These are phyloP conservation scores for Heliconius hortense DNA, from an alignment of 2,888 invertebrate genomes.

Conservation along the genomic window DNA sequence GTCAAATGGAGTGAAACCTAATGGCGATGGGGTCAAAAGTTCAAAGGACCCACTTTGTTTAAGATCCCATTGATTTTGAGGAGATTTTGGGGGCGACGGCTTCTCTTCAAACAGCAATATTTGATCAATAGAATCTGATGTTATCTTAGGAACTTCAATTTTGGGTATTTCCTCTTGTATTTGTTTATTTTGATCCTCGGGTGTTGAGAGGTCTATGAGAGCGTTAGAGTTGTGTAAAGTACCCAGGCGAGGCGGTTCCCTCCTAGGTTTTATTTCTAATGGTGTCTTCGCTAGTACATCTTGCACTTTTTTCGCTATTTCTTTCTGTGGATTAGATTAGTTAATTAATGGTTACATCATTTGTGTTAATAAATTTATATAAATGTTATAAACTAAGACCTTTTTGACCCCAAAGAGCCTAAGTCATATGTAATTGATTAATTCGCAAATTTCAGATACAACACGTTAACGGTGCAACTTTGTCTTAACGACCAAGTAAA, in stretches of 20 bases:
- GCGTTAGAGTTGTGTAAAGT: constrained; percentile 56
- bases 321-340: constrained; percentile 78
- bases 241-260: constrained; percentile 63
- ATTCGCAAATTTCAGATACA: too few species aligned
- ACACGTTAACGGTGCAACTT: neutral
- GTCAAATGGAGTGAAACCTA: constrained; percentile 81
- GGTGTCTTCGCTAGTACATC: constrained; percentile 89
- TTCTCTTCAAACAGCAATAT: constrained; percentile 63
- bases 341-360: neutral
- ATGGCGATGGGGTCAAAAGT: constrained; percentile 82
- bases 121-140: constrained; percentile 12
- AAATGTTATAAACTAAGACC: too few species aligned
- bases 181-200: constrained; percentile 37
- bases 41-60: constrained; percentile 75
- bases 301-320: constrained; percentile 87
- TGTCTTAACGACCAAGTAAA: too few species aligned
- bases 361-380: neutral
- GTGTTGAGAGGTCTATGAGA: constrained; percentile 59
- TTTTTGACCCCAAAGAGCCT: too few species aligned
- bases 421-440: too few species aligned
- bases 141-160: constrained; percentile 23
- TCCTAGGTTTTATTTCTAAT: constrained; percentile 77
- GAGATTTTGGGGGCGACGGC: constrained; percentile 60
- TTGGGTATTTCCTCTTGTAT: constrained; percentile 28
- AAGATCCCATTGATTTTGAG: constrained; percentile 61